These are phyloP conservation scores for Hapalemur alaotrensis DNA, from an alignment of 2,797 vertebrate species.

Conservation along the genomic window DNA sequence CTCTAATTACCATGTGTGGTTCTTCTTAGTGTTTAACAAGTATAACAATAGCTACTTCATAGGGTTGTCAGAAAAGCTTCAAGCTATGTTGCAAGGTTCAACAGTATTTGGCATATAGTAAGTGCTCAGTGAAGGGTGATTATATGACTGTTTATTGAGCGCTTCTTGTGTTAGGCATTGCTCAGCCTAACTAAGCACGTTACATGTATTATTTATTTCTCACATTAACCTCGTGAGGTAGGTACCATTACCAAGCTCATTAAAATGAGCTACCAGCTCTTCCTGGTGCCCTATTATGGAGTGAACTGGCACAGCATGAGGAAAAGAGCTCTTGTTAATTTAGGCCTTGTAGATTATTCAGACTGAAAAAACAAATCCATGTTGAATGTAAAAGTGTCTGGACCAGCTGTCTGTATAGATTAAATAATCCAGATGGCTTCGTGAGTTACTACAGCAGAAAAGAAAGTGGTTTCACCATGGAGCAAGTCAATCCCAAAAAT, in stretches of 20 bases:
- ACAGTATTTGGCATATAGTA: background rate
- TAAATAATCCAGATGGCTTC: constrained; percentile 15
- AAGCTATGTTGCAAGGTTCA: background rate
- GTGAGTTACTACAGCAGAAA: background rate
- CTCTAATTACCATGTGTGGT: background rate
- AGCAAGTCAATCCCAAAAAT: background rate
- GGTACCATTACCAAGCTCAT: background rate
- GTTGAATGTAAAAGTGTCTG: background rate
- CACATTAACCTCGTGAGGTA: background rate
- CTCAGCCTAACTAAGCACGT: background rate
- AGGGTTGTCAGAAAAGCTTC: background rate
- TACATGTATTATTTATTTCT: background rate
- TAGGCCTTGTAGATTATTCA: constrained; percentile 22
- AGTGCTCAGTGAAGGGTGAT: background rate
- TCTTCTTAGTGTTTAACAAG: background rate
- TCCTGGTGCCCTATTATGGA: background rate
- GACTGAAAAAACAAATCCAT: background rate
- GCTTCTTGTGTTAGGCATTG: background rate
- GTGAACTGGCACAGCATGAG: background rate
- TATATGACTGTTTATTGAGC: background rate
- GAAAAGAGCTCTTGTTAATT: background rate
- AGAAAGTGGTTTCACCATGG: background rate
- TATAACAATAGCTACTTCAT: background rate
- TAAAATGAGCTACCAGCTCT: background rate
- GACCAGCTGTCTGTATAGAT: background rate